These are phyloP conservation scores for Apodemia hepburni DNA, from an alignment of 2,888 invertebrate species.

Conservation along the genomic window DNA sequence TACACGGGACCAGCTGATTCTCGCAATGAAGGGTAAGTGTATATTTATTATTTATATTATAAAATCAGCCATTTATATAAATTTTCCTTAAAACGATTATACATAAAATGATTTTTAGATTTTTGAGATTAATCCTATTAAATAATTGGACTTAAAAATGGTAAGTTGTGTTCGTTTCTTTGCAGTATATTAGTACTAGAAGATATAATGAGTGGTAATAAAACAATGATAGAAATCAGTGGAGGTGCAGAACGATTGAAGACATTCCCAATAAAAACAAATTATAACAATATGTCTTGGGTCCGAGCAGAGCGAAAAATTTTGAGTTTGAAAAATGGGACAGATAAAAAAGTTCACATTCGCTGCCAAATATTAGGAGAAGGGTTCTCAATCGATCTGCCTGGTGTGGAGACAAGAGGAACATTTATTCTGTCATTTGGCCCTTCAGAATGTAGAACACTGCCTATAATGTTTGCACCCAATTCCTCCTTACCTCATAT, in stretches of 20 bases:
- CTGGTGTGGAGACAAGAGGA: slow-evolving; percentile 51
- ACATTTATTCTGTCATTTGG: slow-evolving; percentile 52
- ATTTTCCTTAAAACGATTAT: no score
- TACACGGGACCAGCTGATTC: slow-evolving; percentile 52
- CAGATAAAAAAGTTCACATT: slow-evolving; percentile 54
- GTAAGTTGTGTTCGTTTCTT: slow-evolving; percentile 22
- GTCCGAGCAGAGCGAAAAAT: slow-evolving; percentile 59
- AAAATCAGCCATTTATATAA: no score
- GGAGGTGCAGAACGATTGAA: slow-evolving; percentile 52
- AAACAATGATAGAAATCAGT: slow-evolving; percentile 45
- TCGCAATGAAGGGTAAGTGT: slow-evolving; percentile 44
- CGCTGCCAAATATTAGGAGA: slow-evolving; percentile 60
- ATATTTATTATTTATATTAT: no score
- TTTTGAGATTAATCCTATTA: no score
- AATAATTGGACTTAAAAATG: neutral
- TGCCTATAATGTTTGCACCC: slow-evolving; percentile 56
- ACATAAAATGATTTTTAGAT: no score
- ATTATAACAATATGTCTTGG: slow-evolving; percentile 54
- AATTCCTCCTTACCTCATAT: slow-evolving; percentile 43
- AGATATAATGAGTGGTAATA: slow-evolving; percentile 47
- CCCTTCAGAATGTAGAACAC: slow-evolving; percentile 51
- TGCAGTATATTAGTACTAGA: slow-evolving; percentile 57
- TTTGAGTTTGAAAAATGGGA: slow-evolving; percentile 58
- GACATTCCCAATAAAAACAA: slow-evolving; percentile 63
- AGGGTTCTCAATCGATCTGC: slow-evolving; percentile 60